Percentiles rank a stretch among this genome's conserved stretches.
Evolutionary conservation across 2,797 vertebrate species (phyloP).

Genomic region (Pterois miles): DNA sequence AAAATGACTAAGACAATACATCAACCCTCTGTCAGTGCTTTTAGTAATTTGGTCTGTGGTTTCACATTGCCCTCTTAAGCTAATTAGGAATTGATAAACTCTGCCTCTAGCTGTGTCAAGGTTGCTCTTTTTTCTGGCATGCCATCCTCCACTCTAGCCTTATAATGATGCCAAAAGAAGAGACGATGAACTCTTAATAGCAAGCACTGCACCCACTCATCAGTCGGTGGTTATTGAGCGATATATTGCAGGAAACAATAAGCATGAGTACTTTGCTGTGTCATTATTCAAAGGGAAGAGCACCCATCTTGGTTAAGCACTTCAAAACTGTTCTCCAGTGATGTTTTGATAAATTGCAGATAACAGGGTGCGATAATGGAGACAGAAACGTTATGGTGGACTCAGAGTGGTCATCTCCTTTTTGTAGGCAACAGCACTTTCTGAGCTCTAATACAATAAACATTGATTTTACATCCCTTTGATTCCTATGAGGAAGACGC

Average conservation of each 20-base stretch:
- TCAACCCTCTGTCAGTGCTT: conserved; percentile 46
- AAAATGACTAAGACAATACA: conserved; percentile 47
- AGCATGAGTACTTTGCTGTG: conserved; percentile 8
- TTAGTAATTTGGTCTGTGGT: conserved; percentile 66
- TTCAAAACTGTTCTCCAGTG: conserved; percentile 28
- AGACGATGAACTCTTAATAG: conserved; percentile 12
- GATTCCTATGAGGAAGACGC: conserved; percentile 64
- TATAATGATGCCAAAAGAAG: conserved; percentile 21
- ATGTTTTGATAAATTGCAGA: conserved; percentile 48
- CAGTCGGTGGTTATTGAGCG: conserved; percentile 16
- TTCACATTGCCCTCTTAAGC: conserved; percentile 72
- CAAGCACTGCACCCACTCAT: conserved; percentile 17
- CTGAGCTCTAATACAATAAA: conserved; percentile 67
- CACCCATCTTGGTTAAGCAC: conserved; percentile 8
- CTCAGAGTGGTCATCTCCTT: conserved; percentile 56
- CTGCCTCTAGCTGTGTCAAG: conserved; percentile 45
- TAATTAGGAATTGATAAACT: conserved; percentile 78
- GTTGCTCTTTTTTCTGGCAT: conserved; percentile 55
- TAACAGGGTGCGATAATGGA: conserved; percentile 46
- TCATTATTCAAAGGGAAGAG: conserved; percentile 26
- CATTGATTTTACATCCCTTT: conserved; percentile 77
- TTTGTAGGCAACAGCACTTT: conserved; percentile 66
- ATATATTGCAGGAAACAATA: conserved; percentile 21
- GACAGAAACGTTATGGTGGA: conserved; percentile 5
- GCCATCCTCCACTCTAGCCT: not conserved